Evolutionary conservation across 2,797 vertebrate species (phyloP), one percentile per base, ranked within the genome.

Genomic region (Brotula barbata): DNA sequence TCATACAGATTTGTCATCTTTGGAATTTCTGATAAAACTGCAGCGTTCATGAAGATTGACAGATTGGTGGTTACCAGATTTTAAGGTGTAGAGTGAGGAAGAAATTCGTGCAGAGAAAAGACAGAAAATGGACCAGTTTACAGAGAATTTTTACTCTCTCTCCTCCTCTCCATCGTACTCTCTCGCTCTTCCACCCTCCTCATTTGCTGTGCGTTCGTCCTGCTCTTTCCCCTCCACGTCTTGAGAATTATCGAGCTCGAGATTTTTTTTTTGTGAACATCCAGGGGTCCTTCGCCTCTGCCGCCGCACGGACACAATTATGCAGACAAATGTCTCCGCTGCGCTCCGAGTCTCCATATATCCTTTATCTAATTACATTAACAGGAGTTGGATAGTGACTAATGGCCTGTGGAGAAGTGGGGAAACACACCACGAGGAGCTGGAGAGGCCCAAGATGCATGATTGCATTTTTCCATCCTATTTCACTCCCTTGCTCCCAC

Each of bases 311-410:
- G 80, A 83, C 64, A 22, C 66, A 73, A 80, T 85, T 75, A 81
- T 68, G 69, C 76, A 75, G 85, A 88, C 85, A 81, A 87, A 87
- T 82, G 82, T 80, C 73, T 82, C 76, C 31, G 55, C 53, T 23
- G 71, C 74, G 73, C 81, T 74, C 48, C 0, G 34, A 71, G 77
- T 69, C 76, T 77, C 75, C 70, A 83, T 85, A 85, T 84, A 87
- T 87, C 82, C 75, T 85, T 72, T 71, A 82, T 83, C 72, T 89
- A 86, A 88, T 86, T 83, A 86, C 87, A 89, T 89, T 85, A 89
- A 71, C 87, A 87, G 88, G 69, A 81, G 76, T 75, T 58, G 80
- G 75, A 84, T 81, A 60, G 81, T 85, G 83, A 88, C 79, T 82
- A 85, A 89, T 85, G 82, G 81, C 63, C 81, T 39, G 16, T 86